A percentile compares a stretch with the other conserved stretches of the same genome.
phyloP scores from a whole-genome alignment of 2,113 vertebrate genomes.

The Labrus mixtus region DNA sequence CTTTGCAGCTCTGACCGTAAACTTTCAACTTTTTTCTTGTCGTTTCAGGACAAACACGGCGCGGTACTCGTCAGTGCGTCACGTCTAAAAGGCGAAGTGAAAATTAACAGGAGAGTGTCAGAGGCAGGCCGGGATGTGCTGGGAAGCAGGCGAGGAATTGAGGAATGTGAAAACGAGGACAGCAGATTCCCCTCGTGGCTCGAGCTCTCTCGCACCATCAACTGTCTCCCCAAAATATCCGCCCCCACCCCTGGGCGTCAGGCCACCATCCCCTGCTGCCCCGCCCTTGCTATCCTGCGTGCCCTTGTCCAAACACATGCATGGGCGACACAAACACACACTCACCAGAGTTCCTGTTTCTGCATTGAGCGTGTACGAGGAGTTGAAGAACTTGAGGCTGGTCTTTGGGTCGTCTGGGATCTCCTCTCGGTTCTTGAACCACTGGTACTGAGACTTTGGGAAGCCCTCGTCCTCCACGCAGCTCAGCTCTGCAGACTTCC shows the following conservation, averaged over 20 bases:
- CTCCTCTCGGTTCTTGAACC: slow-evolving; percentile 92
- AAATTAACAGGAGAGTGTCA: slow-evolving; percentile 44
- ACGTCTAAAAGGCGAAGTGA: slow-evolving; percentile 48
- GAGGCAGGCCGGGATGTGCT: slow-evolving; percentile 38
- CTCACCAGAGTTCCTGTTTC: slow-evolving; percentile 93
- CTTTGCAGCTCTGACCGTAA: slow-evolving; percentile 11
- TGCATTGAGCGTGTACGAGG: slow-evolving; percentile 88
- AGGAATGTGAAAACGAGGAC: slow-evolving; percentile 84
- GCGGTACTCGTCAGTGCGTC: background rate
- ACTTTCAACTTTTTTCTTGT: background rate
- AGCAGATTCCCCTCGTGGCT: slow-evolving; percentile 83
- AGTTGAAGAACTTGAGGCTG: slow-evolving; percentile 88
- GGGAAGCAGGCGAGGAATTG: slow-evolving; percentile 52
- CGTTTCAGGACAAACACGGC: slow-evolving; percentile 1
- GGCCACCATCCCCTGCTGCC: slow-evolving; percentile 67
- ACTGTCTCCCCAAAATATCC: slow-evolving; percentile 86
- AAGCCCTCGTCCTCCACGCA: slow-evolving; percentile 93
- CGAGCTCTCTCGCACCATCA: slow-evolving; percentile 78
- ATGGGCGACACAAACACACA: slow-evolving; percentile 16
- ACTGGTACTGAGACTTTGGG: slow-evolving; percentile 92
- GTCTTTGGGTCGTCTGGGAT: slow-evolving; percentile 88
- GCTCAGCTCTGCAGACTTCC: slow-evolving; percentile 90
- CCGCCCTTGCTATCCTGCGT: slow-evolving; percentile 54
- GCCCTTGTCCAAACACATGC: slow-evolving; percentile 66
- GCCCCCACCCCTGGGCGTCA: slow-evolving; percentile 70